These are phyloP conservation scores for Armadillidium nasatum DNA, from an alignment of 1,140 invertebrate species.

Conservation along the genomic window DNA sequence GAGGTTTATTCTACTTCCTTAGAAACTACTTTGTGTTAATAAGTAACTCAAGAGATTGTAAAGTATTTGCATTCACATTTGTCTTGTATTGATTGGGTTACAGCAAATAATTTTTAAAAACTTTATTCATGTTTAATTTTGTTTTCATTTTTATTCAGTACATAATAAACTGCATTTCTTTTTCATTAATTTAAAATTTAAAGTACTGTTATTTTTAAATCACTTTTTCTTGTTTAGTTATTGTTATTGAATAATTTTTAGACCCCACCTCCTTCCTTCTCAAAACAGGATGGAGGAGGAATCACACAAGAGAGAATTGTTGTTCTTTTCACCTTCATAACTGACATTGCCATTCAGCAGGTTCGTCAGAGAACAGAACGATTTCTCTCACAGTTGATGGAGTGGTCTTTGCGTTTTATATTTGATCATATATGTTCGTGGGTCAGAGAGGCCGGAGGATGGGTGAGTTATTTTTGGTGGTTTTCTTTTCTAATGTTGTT, in stretches of 20 bases:
- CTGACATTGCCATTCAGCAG: constrained; percentile 50
- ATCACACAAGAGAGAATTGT: constrained; percentile 50
- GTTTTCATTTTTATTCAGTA: too few species aligned
- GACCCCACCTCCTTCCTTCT: constrained; percentile 40
- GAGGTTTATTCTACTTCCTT: too few species aligned
- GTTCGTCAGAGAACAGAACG: constrained; percentile 35
- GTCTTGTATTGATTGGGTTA: too few species aligned
- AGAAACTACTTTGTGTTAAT: too few species aligned
- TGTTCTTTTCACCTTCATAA: constrained; percentile 52
- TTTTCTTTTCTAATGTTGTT: background rate
- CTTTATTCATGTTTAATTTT: too few species aligned
- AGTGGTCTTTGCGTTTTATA: constrained; percentile 49
- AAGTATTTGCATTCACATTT: too few species aligned
- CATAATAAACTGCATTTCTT: too few species aligned
- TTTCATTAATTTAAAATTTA: too few species aligned
- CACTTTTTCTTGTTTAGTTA: constrained; percentile 11
- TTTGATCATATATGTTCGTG: constrained; percentile 47
- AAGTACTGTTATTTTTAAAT: constrained; percentile 17
- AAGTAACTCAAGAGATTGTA: too few species aligned
- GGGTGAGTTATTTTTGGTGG: constrained; percentile 40
- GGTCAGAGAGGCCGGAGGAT: constrained; percentile 48
- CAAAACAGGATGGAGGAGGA: constrained; percentile 38
- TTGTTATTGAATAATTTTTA: constrained; percentile 12
- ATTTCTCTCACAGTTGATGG: constrained; percentile 46
- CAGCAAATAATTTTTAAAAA: too few species aligned